Conservation (phyloP, 2,888 invertebrate genomes). For the Sceliomorpha sp. region DNA sequence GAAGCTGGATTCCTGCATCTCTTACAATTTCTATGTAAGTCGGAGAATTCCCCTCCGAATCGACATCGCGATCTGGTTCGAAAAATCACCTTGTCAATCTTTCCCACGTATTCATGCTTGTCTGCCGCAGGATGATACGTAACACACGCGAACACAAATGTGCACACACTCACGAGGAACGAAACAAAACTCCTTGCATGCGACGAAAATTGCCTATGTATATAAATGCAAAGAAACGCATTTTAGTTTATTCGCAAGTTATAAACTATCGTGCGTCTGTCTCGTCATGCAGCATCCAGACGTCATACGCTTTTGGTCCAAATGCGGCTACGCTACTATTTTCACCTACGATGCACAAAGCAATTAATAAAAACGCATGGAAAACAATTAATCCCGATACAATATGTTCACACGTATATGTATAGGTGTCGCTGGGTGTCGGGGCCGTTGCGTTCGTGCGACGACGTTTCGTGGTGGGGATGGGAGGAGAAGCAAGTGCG, state of each 20-base stretch:
- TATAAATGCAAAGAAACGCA: too few relatives aligned
- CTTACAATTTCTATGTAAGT: constrained; percentile 24
- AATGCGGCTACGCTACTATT: too few relatives aligned
- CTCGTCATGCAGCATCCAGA: too few relatives aligned
- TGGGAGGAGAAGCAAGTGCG: constrained; percentile 74
- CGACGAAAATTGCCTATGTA: not conserved
- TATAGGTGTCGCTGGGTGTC: constrained; percentile 48
- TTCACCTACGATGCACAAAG: too few relatives aligned
- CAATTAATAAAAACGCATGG: not conserved
- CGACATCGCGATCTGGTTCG: constrained; percentile 16
- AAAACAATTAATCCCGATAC: too few relatives aligned
- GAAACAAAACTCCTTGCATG: constrained; percentile 6
- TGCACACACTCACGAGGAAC: not conserved
- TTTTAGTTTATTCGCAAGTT: too few relatives aligned
- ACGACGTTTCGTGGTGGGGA: constrained; percentile 61
- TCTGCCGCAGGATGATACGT: not conserved
- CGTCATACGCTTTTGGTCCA: too few relatives aligned
- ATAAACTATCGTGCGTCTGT: too few relatives aligned
- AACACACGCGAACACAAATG: not conserved
- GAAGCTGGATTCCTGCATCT: constrained; percentile 70
- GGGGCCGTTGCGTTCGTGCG: constrained; percentile 35
- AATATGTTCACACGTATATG: not conserved
- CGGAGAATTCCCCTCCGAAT: constrained; percentile 22
- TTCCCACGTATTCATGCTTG: constrained; percentile 8
- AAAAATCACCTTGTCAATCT: constrained; percentile 2